A percentile compares a stretch with the other conserved stretches of the same genome.
Evolutionary conservation across 2,888 invertebrate species (phyloP).

Genomic region (Lampropteryx suffumata): DNA sequence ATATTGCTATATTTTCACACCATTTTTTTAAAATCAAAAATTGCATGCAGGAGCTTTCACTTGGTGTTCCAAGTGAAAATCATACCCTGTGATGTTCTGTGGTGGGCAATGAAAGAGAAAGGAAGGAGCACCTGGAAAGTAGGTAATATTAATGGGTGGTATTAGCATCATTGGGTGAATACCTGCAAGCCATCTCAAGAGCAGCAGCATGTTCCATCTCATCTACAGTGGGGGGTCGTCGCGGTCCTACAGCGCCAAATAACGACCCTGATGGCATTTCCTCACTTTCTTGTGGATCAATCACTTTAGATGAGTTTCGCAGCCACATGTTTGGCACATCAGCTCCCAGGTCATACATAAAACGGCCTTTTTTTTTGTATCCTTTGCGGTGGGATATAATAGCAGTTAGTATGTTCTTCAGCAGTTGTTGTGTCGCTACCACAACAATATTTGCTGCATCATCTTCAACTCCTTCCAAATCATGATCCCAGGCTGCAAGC

Average conservation of each 20-base stretch:
- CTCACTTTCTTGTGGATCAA: slow-evolving; percentile 80
- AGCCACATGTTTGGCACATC: slow-evolving; percentile 91
- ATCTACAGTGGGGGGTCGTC: slow-evolving; percentile 87
- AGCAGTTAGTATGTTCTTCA: slow-evolving; percentile 91
- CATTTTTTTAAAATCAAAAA: no score
- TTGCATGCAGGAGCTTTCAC: no score
- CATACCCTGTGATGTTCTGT: no score
- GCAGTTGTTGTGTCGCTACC: slow-evolving; percentile 88
- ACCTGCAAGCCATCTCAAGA: slow-evolving; percentile 87
- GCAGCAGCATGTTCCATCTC: slow-evolving; percentile 89
- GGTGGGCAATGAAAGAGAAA: no score
- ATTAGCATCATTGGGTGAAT: slow-evolving; percentile 4
- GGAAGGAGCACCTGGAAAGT: no score
- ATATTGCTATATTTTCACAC: no score
- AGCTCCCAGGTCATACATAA: slow-evolving; percentile 86
- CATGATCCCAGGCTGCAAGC: slow-evolving; percentile 94
- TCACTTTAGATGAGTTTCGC: slow-evolving; percentile 85
- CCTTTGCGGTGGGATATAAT: slow-evolving; percentile 91
- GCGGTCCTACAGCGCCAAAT: slow-evolving; percentile 77
- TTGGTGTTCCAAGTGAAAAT: no score
- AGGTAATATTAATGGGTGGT: no score
- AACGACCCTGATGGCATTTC: neutral
- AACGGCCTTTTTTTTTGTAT: slow-evolving; percentile 77
- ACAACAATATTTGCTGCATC: slow-evolving; percentile 92
- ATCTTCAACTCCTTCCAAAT: slow-evolving; percentile 92